Evolutionary conservation across 2,888 invertebrate species (phyloP).

Genomic region (Cryptosula pallasiana): DNA sequence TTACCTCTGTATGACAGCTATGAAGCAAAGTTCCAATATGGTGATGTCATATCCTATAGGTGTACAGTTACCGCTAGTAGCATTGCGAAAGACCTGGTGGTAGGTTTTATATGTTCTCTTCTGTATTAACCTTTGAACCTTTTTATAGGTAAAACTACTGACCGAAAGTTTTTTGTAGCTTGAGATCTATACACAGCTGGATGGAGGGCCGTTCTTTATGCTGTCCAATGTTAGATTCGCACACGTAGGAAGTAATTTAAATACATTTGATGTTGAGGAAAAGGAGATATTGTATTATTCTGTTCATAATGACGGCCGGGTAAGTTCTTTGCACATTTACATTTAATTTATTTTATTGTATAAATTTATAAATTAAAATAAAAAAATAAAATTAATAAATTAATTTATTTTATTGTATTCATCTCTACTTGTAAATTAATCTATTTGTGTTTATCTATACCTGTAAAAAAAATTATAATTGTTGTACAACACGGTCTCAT

Average conservation of each 20-base stretch:
- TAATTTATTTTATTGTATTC: too few relatives aligned
- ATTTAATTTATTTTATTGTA: too few relatives aligned
- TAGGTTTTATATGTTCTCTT: too few relatives aligned
- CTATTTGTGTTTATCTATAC: too few relatives aligned
- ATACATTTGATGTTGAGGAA: neutral
- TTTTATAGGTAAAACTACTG: too few relatives aligned
- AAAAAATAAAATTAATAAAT: too few relatives aligned
- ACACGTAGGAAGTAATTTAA: slow-evolving; percentile 3
- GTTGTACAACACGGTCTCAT: too few relatives aligned
- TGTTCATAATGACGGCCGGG: neutral
- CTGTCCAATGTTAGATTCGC: slow-evolving; percentile 5
- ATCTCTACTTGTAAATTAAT: too few relatives aligned
- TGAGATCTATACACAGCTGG: neutral
- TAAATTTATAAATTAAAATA: too few relatives aligned
- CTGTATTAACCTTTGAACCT: too few relatives aligned
- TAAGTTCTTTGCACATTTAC: too few relatives aligned
- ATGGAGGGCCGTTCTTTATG: neutral
- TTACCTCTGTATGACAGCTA: neutral
- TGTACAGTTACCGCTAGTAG: slow-evolving; percentile 8
- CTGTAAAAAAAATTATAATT: too few relatives aligned
- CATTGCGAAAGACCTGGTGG: neutral
- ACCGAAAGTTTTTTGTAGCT: neutral
- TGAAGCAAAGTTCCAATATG: neutral
- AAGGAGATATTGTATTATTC: neutral
- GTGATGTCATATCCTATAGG: neutral